A percentile compares a stretch with the other conserved stretches of the same genome.
These are phyloP conservation scores for Zapornia atra DNA, from an alignment of 2,113 vertebrate genomes.

Conservation along the genomic window DNA sequence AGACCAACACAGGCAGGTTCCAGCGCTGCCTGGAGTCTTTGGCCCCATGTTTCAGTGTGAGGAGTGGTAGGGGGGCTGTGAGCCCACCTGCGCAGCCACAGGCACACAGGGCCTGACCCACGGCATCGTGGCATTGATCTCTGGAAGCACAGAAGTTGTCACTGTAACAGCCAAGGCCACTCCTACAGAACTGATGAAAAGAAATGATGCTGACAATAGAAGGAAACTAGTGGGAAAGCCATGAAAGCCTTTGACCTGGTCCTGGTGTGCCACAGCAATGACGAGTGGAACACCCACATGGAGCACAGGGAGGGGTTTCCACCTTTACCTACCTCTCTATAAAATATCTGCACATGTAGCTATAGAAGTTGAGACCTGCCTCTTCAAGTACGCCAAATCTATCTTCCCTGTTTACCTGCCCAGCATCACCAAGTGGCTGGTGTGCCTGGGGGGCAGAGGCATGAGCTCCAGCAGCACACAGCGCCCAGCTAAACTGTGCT, in stretches of 20 bases:
- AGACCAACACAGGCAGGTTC: too few relatives aligned
- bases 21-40: too few relatives aligned
- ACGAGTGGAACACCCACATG: not conserved
- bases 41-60: fast-evolving
- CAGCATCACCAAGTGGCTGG: fast-evolving
- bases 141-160: not conserved
- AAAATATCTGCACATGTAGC: not conserved
- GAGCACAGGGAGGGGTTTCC: not conserved
- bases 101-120: fast-evolving
- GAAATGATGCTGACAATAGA: not conserved
- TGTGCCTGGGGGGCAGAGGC: not conserved
- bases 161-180: not conserved
- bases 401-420: not conserved
- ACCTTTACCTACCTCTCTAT: not conserved
- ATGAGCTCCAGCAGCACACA: not conserved
- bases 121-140: not conserved
- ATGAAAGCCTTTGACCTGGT: not conserved
- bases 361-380: too few relatives aligned
- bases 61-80: too few relatives aligned
- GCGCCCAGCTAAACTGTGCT: fast-evolving
- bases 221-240: not conserved
- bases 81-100: not conserved
- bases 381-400: not conserved
- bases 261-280: too few relatives aligned
- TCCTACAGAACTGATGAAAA: not conserved